Evolutionary conservation across 2,113 vertebrate species (phyloP).

Genomic region (Cochlearius cochlearius): DNA sequence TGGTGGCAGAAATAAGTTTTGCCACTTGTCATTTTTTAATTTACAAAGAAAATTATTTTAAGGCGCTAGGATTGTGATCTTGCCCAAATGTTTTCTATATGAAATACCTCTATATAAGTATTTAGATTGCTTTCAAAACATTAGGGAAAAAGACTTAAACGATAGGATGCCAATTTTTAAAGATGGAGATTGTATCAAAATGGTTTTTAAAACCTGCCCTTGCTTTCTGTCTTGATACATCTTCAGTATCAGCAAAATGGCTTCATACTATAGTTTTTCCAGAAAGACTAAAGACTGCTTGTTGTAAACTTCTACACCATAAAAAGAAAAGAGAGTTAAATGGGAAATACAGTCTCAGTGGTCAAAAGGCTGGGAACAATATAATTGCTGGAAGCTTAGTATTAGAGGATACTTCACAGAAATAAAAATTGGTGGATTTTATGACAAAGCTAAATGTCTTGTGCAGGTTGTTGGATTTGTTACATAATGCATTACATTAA

Average conservation of each 20-base stretch:
- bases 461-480: not conserved
- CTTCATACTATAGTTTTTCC: not conserved
- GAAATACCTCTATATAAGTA: not conserved
- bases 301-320: not conserved
- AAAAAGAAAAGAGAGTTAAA: not conserved
- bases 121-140: not conserved
- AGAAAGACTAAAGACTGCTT: not conserved
- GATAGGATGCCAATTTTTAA: not conserved
- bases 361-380: not conserved
- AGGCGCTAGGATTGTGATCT: not conserved
- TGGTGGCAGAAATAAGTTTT: not conserved
- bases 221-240: not conserved
- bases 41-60: not conserved
- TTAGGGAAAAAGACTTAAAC: not conserved
- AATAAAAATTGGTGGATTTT: not conserved
- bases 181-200: not conserved
- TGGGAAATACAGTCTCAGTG: not conserved
- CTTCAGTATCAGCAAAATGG: not conserved
- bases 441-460: not conserved
- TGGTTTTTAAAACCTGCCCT: not conserved
- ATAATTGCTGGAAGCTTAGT: not conserved
- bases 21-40: not conserved
- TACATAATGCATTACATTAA: not conserved
- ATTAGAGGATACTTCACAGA: not conserved
- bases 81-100: not conserved